phyloP scores from a whole-genome alignment of 2,113 vertebrate genomes.

The Caretta caretta region DNA sequence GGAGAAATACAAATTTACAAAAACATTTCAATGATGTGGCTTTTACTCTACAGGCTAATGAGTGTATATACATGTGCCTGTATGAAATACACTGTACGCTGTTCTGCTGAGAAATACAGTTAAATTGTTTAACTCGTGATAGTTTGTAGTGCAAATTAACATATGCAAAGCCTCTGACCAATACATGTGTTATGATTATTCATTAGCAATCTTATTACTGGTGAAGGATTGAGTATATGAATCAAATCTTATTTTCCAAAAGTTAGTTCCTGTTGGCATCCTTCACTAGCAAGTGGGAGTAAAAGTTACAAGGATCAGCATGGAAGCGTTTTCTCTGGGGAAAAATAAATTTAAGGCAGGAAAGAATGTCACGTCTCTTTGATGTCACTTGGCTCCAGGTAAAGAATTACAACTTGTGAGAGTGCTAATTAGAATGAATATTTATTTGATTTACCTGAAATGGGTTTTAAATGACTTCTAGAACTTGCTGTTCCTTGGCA shows the following conservation, averaged over 20 bases:
- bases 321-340: neutral
- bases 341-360: slow-evolving; percentile 34
- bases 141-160: neutral
- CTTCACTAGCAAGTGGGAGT: slow-evolving; percentile 1
- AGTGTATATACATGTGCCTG: neutral
- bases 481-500: neutral
- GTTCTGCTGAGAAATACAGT: neutral
- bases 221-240: neutral
- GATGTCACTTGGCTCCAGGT: slow-evolving; percentile 33
- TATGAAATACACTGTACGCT: neutral
- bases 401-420: neutral
- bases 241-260: neutral
- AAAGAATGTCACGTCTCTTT: slow-evolving; percentile 25
- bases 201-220: neutral
- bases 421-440: slow-evolving; percentile 49
- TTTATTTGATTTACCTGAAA: slow-evolving; percentile 15
- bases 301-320: neutral
- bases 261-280: neutral
- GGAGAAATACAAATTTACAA: neutral
- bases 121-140: neutral
- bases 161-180: neutral
- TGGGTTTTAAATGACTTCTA: slow-evolving; percentile 11
- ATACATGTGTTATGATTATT: neutral
- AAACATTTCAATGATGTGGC: neutral
- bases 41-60: neutral